phyloP scores from a whole-genome alignment of 2,797 vertebrate genomes.

The Eospalax fontanierii region DNA sequence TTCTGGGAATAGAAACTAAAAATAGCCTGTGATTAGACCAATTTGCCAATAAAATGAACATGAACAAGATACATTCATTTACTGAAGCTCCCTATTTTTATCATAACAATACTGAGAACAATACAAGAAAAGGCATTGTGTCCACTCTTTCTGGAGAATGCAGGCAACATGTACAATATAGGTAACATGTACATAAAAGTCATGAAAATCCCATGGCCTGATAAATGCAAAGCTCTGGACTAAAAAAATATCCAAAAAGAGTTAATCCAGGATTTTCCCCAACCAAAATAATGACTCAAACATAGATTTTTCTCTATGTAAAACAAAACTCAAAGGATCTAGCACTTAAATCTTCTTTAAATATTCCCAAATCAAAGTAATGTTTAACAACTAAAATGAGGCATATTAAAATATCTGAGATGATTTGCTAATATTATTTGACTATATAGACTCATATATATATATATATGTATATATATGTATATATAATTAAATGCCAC shows the following conservation, averaged over 20 bases:
- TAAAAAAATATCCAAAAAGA: background rate
- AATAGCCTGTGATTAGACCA: conserved; percentile 63
- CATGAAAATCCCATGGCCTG: conserved; percentile 76
- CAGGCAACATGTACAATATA: conserved; percentile 56
- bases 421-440: conserved; percentile 30
- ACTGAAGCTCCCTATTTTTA: conserved; percentile 44
- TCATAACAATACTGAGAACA: background rate
- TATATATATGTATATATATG: no score
- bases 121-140: conserved; percentile 49
- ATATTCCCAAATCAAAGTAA: background rate
- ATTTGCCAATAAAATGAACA: conserved; percentile 29
- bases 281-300: conserved; percentile 9
- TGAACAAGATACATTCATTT: conserved; percentile 22
- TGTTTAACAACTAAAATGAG: background rate
- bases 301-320: background rate
- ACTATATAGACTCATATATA: no score
- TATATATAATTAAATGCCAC: background rate
- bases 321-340: background rate
- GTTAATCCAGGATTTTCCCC: background rate
- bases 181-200: conserved; percentile 69
- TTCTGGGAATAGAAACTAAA: conserved; percentile 61
- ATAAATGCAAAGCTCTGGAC: conserved; percentile 68
- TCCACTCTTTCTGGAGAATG: conserved; percentile 67
- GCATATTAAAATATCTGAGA: background rate
- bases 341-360: background rate